Evolutionary conservation across 2,797 vertebrate genomes (phyloP).

Genomic region (Chanos chanos): DNA sequence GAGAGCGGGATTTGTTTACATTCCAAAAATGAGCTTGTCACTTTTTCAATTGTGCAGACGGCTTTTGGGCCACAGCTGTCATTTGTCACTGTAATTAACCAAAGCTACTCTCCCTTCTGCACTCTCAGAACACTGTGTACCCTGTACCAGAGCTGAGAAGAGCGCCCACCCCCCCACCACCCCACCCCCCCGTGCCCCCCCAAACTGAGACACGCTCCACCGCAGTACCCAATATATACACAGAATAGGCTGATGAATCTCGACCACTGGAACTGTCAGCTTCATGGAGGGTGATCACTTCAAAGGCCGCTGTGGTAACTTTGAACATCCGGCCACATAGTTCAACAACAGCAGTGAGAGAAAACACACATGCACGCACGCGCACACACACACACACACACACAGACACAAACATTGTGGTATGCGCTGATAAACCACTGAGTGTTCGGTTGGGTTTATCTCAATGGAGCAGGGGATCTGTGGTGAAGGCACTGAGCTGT

Average conservation of each 20-base stretch:
- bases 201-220: constrained; percentile 12
- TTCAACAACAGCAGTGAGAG: constrained; percentile 15
- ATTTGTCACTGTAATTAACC: constrained; percentile 53
- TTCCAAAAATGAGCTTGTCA: constrained; percentile 49
- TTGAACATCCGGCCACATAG: constrained; percentile 16
- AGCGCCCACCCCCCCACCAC: neutral
- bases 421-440: constrained; percentile 23
- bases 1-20: constrained; percentile 50
- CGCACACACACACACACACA: neutral
- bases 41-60: constrained; percentile 33
- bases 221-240: constrained; percentile 26
- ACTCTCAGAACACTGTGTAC: constrained; percentile 15
- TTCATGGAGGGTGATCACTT: constrained; percentile 14
- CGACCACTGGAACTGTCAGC: constrained; percentile 33
- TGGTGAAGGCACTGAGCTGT: constrained; percentile 12
- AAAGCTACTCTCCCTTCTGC: constrained; percentile 27
- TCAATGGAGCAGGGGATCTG: constrained; percentile 18
- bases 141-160: neutral
- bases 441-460: constrained; percentile 22
- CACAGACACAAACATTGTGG: neutral
- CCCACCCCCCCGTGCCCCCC: neutral
- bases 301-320: constrained; percentile 18
- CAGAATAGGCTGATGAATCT: constrained; percentile 22
- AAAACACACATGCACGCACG: neutral
- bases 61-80: constrained; percentile 37